phyloP scores from a whole-genome alignment of 2,113 vertebrate species.

The Percina caprodes region DNA sequence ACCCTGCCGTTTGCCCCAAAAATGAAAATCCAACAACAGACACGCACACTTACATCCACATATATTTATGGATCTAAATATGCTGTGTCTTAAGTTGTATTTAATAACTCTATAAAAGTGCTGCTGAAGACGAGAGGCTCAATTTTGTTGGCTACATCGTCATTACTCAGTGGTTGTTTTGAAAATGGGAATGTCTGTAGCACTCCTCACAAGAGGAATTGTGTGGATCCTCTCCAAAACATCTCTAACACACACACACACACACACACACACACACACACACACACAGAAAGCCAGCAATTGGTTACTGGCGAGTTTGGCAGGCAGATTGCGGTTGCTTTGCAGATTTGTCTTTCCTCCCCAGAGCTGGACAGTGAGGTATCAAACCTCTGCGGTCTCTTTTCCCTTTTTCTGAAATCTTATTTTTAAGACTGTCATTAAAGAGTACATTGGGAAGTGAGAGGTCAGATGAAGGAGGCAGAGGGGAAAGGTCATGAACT shows the following conservation, averaged over 20 bases:
- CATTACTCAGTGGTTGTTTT: slow-evolving; percentile 71
- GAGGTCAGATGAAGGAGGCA: slow-evolving; percentile 8
- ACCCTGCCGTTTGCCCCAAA: slow-evolving; percentile 25
- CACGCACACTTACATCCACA: slow-evolving; percentile 17
- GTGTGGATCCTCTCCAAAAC: slow-evolving; percentile 46
- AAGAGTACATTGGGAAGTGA: slow-evolving; percentile 23
- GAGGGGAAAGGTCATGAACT: slow-evolving; percentile 42
- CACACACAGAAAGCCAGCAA: slow-evolving; percentile 39
- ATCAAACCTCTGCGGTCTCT: background rate
- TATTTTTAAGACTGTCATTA: slow-evolving; percentile 59
- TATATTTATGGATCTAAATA: slow-evolving; percentile 50
- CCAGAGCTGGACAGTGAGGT: background rate
- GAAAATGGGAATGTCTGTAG: slow-evolving; percentile 51
- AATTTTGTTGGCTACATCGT: slow-evolving; percentile 55
- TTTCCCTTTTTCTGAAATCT: slow-evolving; percentile 22
- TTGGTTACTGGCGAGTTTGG: slow-evolving; percentile 54
- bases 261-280: slow-evolving; percentile 36
- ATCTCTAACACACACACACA: slow-evolving; percentile 34
- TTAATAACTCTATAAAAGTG: slow-evolving; percentile 56
- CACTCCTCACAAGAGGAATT: slow-evolving; percentile 56
- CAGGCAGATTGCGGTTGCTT: slow-evolving; percentile 43
- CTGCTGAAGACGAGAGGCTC: slow-evolving; percentile 40
- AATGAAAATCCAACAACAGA: slow-evolving; percentile 35
- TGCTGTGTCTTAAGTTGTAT: slow-evolving; percentile 31
- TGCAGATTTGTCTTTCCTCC: slow-evolving; percentile 38